These are phyloP conservation scores for Myiotriccus ornatus DNA, from an alignment of 2,797 vertebrate genomes.

Conservation along the genomic window DNA sequence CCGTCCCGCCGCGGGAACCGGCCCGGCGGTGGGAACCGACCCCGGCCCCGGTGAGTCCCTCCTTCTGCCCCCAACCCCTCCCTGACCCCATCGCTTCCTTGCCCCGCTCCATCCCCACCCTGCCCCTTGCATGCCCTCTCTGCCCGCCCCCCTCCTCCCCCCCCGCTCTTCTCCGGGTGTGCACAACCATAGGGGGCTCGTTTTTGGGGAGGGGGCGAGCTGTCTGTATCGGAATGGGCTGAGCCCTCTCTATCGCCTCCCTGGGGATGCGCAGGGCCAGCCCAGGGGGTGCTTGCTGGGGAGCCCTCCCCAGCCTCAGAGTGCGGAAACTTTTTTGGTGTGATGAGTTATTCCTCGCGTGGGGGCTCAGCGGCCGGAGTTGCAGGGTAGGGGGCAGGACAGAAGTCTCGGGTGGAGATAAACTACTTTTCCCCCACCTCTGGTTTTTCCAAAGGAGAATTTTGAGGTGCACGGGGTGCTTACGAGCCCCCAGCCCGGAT, in stretches of 20 bases:
- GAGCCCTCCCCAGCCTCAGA: neutral
- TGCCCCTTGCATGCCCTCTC: neutral
- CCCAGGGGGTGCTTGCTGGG: neutral
- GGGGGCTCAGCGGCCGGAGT: neutral
- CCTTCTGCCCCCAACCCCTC: neutral
- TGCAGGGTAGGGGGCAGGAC: neutral
- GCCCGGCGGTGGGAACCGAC: neutral
- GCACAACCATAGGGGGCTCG: neutral
- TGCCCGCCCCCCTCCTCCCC: neutral
- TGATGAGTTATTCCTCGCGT: neutral
- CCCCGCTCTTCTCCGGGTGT: neutral
- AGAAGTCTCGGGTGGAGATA: neutral
- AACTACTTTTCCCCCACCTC: neutral
- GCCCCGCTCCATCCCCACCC: neutral
- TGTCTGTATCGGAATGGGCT: neutral
- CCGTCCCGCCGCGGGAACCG: neutral
- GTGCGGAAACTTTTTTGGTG: neutral
- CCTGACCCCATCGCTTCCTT: neutral
- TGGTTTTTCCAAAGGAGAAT: neutral
- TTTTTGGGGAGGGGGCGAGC: neutral
- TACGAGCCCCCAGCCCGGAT: neutral
- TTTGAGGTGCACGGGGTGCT: neutral
- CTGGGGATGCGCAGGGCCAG: neutral
- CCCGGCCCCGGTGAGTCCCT: neutral
- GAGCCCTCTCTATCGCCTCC: neutral